phyloP scores from a whole-genome alignment of 2,113 vertebrate genomes.

The Apus apus region DNA sequence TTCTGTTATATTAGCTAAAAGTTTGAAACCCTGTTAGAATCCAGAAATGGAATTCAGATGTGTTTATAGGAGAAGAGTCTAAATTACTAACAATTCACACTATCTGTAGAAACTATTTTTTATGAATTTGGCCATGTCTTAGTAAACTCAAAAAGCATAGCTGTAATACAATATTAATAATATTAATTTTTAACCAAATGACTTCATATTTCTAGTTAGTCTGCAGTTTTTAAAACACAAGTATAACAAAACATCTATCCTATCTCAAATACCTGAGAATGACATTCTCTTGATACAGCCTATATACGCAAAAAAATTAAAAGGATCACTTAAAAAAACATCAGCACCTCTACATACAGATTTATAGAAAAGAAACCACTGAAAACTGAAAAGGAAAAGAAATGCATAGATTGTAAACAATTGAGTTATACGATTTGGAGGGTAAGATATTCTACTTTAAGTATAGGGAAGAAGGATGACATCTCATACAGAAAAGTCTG shows the following conservation, averaged over 20 bases:
- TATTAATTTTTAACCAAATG: not conserved
- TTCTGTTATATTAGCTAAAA: not conserved
- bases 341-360: not conserved
- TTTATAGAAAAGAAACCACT: not conserved
- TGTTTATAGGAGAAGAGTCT: not conserved
- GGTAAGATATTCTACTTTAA: not conserved
- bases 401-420: not conserved
- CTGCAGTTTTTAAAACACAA: not conserved
- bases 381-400: not conserved
- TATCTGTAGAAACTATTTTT: not conserved
- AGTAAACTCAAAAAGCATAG: not conserved
- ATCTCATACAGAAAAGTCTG: not conserved
- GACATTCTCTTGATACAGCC: not conserved
- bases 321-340: not conserved
- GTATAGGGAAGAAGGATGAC: accelerated
- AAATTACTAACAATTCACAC: not conserved
- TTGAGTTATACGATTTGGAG: not conserved
- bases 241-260: not conserved
- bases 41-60: not conserved
- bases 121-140: not conserved
- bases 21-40: not conserved
- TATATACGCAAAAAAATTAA: not conserved
- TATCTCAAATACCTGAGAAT: not conserved
- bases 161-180: not conserved
- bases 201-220: not conserved